A percentile compares a stretch with the other conserved stretches of the same genome.
Conservation (phyloP, 1,140 invertebrate genomes). For the Agrilus planipennis region DNA sequence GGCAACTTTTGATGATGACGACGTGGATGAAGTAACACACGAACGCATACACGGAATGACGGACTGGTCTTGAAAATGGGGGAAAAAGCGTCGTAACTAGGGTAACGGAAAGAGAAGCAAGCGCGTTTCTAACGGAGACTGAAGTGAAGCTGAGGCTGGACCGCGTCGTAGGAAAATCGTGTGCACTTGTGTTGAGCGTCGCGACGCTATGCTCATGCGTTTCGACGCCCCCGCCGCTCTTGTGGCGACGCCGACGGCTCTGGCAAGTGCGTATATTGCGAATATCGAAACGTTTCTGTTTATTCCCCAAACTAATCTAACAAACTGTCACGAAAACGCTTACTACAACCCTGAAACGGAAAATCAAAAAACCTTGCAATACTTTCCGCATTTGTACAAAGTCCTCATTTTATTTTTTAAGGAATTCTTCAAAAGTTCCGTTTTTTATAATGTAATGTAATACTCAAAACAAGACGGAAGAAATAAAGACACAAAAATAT, state of each 20-base stretch:
- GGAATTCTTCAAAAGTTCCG: too few species aligned
- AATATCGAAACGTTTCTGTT: conserved; percentile 32
- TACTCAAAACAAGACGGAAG: too few species aligned
- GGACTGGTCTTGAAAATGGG: too few species aligned
- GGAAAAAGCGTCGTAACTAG: too few species aligned
- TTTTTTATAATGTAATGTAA: too few species aligned
- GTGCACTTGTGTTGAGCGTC: conserved; percentile 35
- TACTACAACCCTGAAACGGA: too few species aligned
- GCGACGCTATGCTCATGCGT: conserved; percentile 34
- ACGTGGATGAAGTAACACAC: conserved; percentile 6
- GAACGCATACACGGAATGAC: conserved; percentile 13
- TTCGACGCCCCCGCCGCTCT: conserved; percentile 21
- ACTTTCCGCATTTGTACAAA: too few species aligned
- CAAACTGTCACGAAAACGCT: conserved; percentile 24
- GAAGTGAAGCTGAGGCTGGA: conserved; percentile 30
- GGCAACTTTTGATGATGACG: conserved; percentile 1
- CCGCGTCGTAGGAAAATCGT: conserved; percentile 30
- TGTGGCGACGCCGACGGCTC: conserved; percentile 28
- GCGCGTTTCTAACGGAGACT: conserved; percentile 22
- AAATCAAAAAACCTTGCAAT: too few species aligned
- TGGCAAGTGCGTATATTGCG: too few species aligned
- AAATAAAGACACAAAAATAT: too few species aligned
- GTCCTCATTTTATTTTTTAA: too few species aligned
- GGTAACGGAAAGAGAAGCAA: conserved; percentile 23
- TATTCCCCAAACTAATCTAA: conserved; percentile 33